These are phyloP conservation scores for Cirrhinus molitorella DNA, from an alignment of 2,797 vertebrate species.

Conservation along the genomic window DNA sequence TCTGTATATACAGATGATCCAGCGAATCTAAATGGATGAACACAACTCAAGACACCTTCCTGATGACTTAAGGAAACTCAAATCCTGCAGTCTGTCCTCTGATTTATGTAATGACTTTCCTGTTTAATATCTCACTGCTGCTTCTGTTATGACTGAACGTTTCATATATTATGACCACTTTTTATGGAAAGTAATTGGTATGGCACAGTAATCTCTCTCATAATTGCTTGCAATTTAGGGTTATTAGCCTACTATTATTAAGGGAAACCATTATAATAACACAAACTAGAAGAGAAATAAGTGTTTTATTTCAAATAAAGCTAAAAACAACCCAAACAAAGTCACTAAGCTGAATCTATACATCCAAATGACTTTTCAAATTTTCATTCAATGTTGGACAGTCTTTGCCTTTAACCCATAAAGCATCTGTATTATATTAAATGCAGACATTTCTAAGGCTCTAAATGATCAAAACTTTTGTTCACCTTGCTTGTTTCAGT, in stretches of 20 bases:
- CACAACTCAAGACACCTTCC: neutral
- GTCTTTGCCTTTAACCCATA: neutral
- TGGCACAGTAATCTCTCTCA: neutral
- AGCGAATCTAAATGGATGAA: neutral
- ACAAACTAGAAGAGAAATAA: neutral
- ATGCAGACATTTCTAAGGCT: neutral
- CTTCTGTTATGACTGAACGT: neutral
- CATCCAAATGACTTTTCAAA: neutral
- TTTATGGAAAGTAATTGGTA: slow-evolving; percentile 18
- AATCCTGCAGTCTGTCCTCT: neutral
- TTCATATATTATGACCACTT: slow-evolving; percentile 3
- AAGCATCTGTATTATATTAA: neutral
- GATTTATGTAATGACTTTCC: neutral
- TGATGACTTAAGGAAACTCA: neutral
- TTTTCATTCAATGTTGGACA: neutral
- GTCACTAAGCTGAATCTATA: neutral
- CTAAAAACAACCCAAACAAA: no score
- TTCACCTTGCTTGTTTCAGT: no score
- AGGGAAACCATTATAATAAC: neutral
- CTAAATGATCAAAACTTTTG: neutral
- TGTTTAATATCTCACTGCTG: neutral
- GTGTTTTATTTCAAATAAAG: neutral
- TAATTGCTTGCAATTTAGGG: neutral
- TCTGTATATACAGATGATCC: neutral
- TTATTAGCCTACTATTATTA: neutral